Conservation (phyloP, 2,888 invertebrate genomes). For the Drosophila putrida region DNA sequence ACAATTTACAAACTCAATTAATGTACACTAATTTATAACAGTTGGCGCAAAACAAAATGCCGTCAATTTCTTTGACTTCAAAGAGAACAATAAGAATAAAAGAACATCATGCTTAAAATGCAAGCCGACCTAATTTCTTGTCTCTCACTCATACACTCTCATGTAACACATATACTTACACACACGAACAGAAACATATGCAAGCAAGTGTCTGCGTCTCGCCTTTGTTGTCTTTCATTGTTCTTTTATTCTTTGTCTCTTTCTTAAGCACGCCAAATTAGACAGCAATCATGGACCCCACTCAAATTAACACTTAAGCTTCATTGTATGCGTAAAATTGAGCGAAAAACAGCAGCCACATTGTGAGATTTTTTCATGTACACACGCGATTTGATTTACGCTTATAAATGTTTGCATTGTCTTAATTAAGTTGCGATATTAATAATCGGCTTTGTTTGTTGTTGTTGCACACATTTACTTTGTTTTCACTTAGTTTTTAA, state of each 20-base stretch:
- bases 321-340: constrained; percentile 10
- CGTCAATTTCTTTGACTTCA: neutral
- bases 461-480: neutral
- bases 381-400: neutral
- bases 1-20: neutral
- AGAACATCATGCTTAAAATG: neutral
- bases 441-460: neutral
- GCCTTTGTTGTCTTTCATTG: constrained; percentile 2
- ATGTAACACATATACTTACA: neutral
- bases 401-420: neutral
- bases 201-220: neutral
- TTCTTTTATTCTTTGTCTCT: constrained; percentile 18
- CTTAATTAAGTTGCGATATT: constrained; percentile 1
- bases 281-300: constrained; percentile 5
- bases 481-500: no score
- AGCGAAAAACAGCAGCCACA: neutral
- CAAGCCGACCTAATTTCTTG: no score
- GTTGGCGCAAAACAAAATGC: neutral
- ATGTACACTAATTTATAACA: neutral
- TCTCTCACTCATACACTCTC: neutral
- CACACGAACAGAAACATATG: neutral
- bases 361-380: neutral
- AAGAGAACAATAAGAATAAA: neutral
- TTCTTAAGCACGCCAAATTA: constrained; percentile 8
- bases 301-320: constrained; percentile 12